These are phyloP conservation scores for Novumbra hubbsi DNA, from an alignment of 2,797 vertebrate genomes.

Conservation along the genomic window DNA sequence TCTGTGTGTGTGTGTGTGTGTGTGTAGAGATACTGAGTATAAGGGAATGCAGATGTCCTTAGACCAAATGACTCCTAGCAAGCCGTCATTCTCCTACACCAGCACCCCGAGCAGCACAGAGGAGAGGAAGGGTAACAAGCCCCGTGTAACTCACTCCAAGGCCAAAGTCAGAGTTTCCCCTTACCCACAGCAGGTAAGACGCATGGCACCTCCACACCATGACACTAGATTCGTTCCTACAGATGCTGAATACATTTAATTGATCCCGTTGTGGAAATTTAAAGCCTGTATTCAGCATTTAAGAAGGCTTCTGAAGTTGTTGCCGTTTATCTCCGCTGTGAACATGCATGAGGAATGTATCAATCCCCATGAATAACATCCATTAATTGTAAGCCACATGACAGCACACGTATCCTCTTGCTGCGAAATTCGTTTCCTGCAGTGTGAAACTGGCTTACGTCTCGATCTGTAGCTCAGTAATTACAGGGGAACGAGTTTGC, in stretches of 20 bases:
- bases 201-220: constrained; percentile 42
- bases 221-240: too few relatives aligned
- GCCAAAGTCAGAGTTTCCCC: constrained; percentile 89
- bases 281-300: too few relatives aligned
- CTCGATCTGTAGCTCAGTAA: not conserved
- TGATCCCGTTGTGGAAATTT: too few relatives aligned
- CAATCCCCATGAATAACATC: too few relatives aligned
- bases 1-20: constrained; percentile 25
- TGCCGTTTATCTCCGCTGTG: too few relatives aligned
- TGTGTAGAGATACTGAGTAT: constrained; percentile 87
- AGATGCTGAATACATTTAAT: too few relatives aligned
- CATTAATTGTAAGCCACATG: too few relatives aligned
- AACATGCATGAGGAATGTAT: too few relatives aligned
- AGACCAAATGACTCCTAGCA: constrained; percentile 91
- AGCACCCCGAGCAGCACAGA: constrained; percentile 80
- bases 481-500: not conserved
- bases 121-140: constrained; percentile 85
- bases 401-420: too few relatives aligned
- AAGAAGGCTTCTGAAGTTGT: too few relatives aligned
- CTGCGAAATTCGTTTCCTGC: too few relatives aligned
- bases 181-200: constrained; percentile 91
- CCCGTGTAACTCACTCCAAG: constrained; percentile 80
- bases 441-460: too few relatives aligned
- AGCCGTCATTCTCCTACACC: constrained; percentile 84
- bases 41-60: constrained; percentile 92